Evolutionary conservation across 2,797 vertebrate genomes (phyloP).

Genomic region (Hypotaenidia okinawae): DNA sequence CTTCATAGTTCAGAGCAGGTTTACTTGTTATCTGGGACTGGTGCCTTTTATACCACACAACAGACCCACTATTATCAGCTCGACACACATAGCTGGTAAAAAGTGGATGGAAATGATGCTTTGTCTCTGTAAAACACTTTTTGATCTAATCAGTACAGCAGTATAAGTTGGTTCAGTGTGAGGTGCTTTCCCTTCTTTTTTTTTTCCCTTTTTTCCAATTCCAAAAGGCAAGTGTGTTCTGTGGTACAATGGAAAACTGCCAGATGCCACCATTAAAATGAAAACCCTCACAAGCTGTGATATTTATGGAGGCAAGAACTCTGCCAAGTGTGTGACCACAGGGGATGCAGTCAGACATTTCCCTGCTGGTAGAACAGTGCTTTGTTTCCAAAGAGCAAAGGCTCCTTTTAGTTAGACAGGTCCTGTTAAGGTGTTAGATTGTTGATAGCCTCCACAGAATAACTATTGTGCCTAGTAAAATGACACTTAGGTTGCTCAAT

Average conservation of each 20-base stretch:
- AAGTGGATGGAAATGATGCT: not conserved
- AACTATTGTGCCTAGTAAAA: not conserved
- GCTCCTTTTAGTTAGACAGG: not conserved
- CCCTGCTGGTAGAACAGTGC: not conserved
- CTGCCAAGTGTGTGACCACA: not conserved
- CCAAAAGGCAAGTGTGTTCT: not conserved
- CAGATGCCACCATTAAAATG: slow-evolving; percentile 4
- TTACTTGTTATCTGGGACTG: not conserved
- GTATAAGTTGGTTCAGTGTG: not conserved
- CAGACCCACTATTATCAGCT: not conserved
- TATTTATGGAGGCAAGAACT: not conserved
- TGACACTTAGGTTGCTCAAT: not conserved
- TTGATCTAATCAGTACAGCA: not conserved
- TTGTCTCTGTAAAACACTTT: not conserved
- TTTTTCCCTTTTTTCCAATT: not conserved
- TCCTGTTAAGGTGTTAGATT: not conserved
- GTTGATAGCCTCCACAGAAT: not conserved
- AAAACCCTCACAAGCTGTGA: not conserved
- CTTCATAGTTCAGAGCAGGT: not conserved
- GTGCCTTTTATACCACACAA: not conserved
- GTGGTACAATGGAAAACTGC: not conserved
- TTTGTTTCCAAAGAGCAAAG: slow-evolving; percentile 25
- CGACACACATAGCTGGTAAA: not conserved
- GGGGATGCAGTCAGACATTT: not conserved
- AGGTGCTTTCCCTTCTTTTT: not conserved